Conservation (phyloP, 2,797 vertebrate genomes). For the Enteromius radiatus region DNA sequence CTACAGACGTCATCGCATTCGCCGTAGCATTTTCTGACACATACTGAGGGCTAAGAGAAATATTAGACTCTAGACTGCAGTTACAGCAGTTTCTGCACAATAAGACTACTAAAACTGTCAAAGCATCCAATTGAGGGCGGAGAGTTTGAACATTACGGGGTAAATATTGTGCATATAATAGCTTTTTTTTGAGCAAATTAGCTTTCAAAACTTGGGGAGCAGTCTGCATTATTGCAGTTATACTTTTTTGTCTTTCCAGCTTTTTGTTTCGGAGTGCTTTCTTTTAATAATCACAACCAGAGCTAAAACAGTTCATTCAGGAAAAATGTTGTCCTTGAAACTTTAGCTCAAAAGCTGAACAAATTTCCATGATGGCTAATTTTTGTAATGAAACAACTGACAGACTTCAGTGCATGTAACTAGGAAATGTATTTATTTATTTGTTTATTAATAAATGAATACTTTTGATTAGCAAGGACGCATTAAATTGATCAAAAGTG, state of each 20-base stretch:
- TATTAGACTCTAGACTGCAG: conserved; percentile 62
- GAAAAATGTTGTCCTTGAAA: not conserved
- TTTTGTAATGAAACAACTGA: not conserved
- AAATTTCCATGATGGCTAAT: not conserved
- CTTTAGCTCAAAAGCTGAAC: not conserved
- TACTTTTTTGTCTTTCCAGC: conserved; percentile 3
- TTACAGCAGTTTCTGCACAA: conserved; percentile 69
- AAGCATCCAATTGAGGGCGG: conserved; percentile 55
- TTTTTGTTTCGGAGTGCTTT: conserved; percentile 34
- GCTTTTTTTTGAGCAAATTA: conserved; percentile 60
- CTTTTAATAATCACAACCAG: conserved; percentile 61
- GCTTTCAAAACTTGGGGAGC: conserved; percentile 46
- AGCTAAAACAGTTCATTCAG: conserved; percentile 4
- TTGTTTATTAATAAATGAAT: not conserved
- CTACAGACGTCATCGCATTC: conserved; percentile 15
- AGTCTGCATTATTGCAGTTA: conserved; percentile 23
- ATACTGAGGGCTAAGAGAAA: conserved; percentile 25
- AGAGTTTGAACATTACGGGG: conserved; percentile 54
- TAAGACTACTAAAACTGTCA: conserved; percentile 64
- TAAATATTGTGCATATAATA: conserved; percentile 58
- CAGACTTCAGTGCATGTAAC: not conserved
- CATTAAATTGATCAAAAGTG: not conserved
- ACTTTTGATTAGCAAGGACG: not conserved
- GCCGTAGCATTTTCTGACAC: conserved; percentile 11
- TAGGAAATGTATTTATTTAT: not conserved